Evolutionary conservation across 2,113 vertebrate species (phyloP).

Genomic region (Bambusicola thoracicus): DNA sequence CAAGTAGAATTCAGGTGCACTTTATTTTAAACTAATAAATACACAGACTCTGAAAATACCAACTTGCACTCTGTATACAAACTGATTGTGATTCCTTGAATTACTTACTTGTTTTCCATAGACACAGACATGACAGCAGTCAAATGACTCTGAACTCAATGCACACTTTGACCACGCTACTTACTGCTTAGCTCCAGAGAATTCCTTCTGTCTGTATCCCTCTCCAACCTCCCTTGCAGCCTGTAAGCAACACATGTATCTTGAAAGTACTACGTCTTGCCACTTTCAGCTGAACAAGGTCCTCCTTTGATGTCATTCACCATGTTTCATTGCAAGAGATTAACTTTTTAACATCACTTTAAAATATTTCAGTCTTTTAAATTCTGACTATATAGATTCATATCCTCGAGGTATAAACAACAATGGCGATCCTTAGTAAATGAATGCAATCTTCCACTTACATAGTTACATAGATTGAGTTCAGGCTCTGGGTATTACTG

Average conservation of each 20-base stretch:
- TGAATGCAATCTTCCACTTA: neutral
- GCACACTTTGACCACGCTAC: accelerated
- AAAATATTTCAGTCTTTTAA: neutral
- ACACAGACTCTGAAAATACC: neutral
- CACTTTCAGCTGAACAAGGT: neutral
- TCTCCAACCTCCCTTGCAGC: neutral
- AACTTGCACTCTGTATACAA: neutral
- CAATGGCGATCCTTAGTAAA: neutral
- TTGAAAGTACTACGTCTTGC: neutral
- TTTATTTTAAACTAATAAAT: neutral
- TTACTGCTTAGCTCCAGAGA: neutral
- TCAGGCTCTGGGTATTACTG: neutral
- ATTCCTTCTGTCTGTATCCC: neutral
- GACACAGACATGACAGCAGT: neutral
- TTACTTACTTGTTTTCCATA: neutral
- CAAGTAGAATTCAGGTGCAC: neutral
- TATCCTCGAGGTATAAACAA: neutral
- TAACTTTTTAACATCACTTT: neutral
- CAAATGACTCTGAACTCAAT: neutral
- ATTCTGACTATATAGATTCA: neutral
- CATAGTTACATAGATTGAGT: neutral
- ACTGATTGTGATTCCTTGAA: neutral
- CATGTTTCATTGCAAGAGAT: neutral
- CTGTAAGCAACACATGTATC: neutral
- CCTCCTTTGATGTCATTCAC: neutral